Evolutionary conservation across 2,797 vertebrate genomes (phyloP), one percentile per base, ranked within the genome.

Genomic region (Gallirallus australis): DNA sequence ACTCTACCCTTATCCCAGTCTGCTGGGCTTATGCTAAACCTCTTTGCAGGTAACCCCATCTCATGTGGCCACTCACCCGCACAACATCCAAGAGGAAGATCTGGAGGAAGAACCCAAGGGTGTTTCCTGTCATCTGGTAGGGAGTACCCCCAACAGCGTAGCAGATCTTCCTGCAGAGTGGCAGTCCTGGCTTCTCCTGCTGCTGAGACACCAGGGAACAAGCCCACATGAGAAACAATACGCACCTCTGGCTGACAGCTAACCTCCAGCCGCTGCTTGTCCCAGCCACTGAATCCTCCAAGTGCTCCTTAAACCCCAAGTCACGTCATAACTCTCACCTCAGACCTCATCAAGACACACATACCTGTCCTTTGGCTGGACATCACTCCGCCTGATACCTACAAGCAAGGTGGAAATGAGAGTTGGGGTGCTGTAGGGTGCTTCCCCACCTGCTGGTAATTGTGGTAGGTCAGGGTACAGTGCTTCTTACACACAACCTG

Each of bases 81-180:
- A 98, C 98, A 21, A 98, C 96, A 57, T 98, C 98, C 94, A 98
- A 88, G 3, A 98, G 96, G 89, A 98, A 98, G 12, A 98, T 97
- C 81, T 98, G 98, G 88, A 98, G 80, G 77, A 98, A 98, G 53
- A 98, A 95, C 7, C 88, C 82, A 2, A 98, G 94, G 25, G 95
- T 95, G 7, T 97, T 96, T 28, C 94, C 70, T 1, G 98, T 98
- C 15, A 98, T 94, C 95, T 98, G 98, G 97, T 97, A 94, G 2
- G 98, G 98, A 72, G 97, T 88, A 17, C 97, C 98, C 23, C 98
- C 98, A 6, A 97, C 28, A 27, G 98, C 98, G 31, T 97, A 99
- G 50, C 98, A 98, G 48, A 98, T 7, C 91, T 98, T 98, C 57
- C 95, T 98, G 91, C 40, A 31, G 54, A 98, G 78, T 19, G 97